phyloP scores from a whole-genome alignment of 2,113 vertebrate species.

The Myotis lucifugus region DNA sequence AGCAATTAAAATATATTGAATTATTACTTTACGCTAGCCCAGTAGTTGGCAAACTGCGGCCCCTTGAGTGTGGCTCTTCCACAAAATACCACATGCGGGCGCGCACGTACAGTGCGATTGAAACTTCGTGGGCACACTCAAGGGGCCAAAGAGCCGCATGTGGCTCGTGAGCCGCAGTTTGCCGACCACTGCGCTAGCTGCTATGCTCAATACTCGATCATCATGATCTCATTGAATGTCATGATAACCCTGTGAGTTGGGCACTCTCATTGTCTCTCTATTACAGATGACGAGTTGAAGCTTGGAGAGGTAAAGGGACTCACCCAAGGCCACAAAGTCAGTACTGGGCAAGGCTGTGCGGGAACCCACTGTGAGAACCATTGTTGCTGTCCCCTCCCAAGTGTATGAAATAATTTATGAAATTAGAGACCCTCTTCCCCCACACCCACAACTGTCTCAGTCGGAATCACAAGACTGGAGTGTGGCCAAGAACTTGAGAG shows the following conservation, averaged over 20 bases:
- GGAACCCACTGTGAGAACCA: neutral
- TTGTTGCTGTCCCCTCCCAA: neutral
- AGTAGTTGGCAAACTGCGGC: no score
- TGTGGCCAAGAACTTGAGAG: neutral
- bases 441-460: neutral
- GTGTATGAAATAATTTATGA: neutral
- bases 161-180: no score
- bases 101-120: no score
- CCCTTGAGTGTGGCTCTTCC: no score
- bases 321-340: neutral
- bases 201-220: neutral
- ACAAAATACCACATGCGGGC: no score
- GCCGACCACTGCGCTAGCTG: neutral
- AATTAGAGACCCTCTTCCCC: neutral
- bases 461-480: neutral
- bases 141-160: no score
- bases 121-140: no score
- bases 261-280: neutral
- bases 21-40: neutral
- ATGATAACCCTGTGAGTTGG: neutral
- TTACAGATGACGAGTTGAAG: neutral
- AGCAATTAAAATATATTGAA: neutral
- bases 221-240: neutral
- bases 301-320: neutral
- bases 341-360: neutral